Conservation (phyloP, 2,113 vertebrate genomes). For the Mellivora capensis region DNA sequence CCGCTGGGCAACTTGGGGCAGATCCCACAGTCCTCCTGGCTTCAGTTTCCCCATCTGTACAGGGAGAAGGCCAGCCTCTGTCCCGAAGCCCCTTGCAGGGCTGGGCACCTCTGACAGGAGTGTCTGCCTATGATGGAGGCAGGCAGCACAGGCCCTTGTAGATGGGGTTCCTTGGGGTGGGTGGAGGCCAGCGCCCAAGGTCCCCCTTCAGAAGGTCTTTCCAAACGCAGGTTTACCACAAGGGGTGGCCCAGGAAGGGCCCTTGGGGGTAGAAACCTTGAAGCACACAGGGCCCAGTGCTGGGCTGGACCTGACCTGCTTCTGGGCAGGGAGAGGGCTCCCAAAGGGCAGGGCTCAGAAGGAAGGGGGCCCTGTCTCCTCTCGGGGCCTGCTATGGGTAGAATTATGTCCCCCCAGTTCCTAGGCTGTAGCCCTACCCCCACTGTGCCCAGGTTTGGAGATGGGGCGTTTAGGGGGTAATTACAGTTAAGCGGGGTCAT, state of each 20-base stretch:
- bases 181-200: background rate
- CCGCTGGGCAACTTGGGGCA: background rate
- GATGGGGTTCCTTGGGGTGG: background rate
- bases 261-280: background rate
- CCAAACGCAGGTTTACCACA: background rate
- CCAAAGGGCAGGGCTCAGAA: background rate
- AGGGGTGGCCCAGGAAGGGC: background rate
- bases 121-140: rapidly evolving
- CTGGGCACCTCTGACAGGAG: background rate
- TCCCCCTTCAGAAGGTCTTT: background rate
- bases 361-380: background rate
- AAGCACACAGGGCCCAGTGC: rapidly evolving
- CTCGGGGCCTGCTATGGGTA: background rate
- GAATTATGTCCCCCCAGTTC: background rate
- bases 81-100: rapidly evolving
- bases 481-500: background rate
- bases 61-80: background rate
- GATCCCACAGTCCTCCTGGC: background rate
- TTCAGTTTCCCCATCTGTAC: background rate
- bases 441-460: background rate
- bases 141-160: rapidly evolving
- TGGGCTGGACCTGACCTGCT: background rate
- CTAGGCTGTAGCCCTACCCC: background rate
- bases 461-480: background rate
- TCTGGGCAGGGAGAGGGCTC: background rate